Evolutionary conservation across 1,140 invertebrate species (phyloP).

Genomic region (Drosophila paulistorum): DNA sequence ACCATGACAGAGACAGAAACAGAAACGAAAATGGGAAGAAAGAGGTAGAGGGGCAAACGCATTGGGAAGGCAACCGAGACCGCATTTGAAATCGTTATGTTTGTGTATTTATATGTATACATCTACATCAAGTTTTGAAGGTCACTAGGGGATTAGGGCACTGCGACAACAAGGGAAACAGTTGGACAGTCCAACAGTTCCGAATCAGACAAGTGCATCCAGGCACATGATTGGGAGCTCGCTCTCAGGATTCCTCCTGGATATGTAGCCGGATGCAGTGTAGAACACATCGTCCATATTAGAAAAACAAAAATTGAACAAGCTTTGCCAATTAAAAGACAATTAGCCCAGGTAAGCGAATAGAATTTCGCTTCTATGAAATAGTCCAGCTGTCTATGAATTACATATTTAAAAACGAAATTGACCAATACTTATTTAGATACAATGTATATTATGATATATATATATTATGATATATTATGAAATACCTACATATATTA

Average conservation of each 20-base stretch:
- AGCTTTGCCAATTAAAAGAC: constrained; percentile 68
- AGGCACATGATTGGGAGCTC: constrained; percentile 37
- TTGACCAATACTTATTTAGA: too few relatives aligned
- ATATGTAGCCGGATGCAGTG: neutral
- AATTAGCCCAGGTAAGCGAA: constrained; percentile 46
- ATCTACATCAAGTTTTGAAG: constrained; percentile 35
- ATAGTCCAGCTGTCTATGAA: too few relatives aligned
- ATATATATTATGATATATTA: too few relatives aligned
- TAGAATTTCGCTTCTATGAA: neutral
- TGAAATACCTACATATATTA: too few relatives aligned
- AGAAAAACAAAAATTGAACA: constrained; percentile 46
- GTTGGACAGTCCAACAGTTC: neutral
- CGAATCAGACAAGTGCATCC: constrained; percentile 44
- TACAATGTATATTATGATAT: too few relatives aligned
- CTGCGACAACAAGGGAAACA: neutral
- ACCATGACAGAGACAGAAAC: constrained; percentile 28
- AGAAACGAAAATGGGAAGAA: too few relatives aligned
- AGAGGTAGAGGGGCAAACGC: constrained; percentile 17
- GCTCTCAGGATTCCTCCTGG: neutral
- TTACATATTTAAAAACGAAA: too few relatives aligned
- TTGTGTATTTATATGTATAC: neutral
- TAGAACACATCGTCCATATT: constrained; percentile 11
- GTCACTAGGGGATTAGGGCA: constrained; percentile 47
- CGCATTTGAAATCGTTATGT: constrained; percentile 27
- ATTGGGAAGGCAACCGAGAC: constrained; percentile 10